These are phyloP conservation scores for Pogona vitticeps DNA, from an alignment of 2,113 vertebrate genomes.

Conservation along the genomic window DNA sequence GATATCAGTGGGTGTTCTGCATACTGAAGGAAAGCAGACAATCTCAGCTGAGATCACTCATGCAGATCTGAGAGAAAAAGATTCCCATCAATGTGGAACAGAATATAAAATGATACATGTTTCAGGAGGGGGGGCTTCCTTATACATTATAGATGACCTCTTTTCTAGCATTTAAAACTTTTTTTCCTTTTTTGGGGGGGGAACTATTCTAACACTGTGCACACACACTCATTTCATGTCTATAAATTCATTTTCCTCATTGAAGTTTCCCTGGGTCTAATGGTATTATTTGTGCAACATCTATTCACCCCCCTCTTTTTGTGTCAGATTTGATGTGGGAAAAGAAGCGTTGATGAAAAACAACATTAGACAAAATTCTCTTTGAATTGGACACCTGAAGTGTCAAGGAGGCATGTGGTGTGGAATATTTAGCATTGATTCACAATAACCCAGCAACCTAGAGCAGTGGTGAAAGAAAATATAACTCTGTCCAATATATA, in stretches of 20 bases:
- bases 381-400: slow-evolving; percentile 5
- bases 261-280: slow-evolving; percentile 21
- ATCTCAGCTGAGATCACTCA: slow-evolving; percentile 43
- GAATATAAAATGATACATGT: slow-evolving; percentile 2
- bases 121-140: slow-evolving; percentile 35
- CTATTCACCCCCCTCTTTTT: neutral
- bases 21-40: neutral
- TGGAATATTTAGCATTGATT: neutral
- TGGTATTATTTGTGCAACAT: slow-evolving; percentile 24
- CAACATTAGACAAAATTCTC: slow-evolving; percentile 19
- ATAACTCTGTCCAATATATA: neutral
- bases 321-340: neutral
- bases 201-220: slow-evolving; percentile 3
- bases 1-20: slow-evolving; percentile 40
- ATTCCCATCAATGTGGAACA: slow-evolving; percentile 38
- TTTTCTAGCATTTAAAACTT: slow-evolving; percentile 47
- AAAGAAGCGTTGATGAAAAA: neutral
- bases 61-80: slow-evolving; percentile 40
- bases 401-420: slow-evolving; percentile 2
- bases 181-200: slow-evolving; percentile 24
- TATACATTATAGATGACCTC: slow-evolving; percentile 49
- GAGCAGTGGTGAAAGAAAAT: neutral
- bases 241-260: slow-evolving; percentile 33
- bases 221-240: slow-evolving; percentile 24
- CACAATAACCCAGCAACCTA: neutral